A percentile compares a stretch with the other conserved stretches of the same genome.
phyloP scores from a whole-genome alignment of 2,113 vertebrate genomes.

The Poicephalus gulielmi region DNA sequence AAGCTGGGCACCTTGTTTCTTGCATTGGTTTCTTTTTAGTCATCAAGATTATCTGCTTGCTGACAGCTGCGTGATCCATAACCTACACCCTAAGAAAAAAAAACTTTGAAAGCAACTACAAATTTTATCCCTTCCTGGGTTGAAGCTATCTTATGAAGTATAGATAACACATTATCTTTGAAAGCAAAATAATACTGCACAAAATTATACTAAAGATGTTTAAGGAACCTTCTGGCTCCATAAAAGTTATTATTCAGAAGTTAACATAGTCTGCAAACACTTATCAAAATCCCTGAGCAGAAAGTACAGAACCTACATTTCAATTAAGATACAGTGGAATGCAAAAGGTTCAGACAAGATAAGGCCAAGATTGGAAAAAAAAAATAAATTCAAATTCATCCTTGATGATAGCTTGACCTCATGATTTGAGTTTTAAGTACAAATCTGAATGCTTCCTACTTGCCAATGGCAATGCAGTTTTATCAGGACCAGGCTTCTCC shows the following conservation, averaged over 20 bases:
- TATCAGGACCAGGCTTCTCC: neutral
- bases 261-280: slow-evolving; percentile 78
- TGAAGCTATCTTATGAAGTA: slow-evolving; percentile 72
- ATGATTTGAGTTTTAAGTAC: slow-evolving; percentile 26
- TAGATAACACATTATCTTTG: slow-evolving; percentile 79
- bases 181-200: slow-evolving; percentile 75
- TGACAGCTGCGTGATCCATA: slow-evolving; percentile 70
- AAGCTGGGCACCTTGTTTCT: slow-evolving; percentile 19
- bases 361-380: slow-evolving; percentile 55
- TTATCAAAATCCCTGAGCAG: slow-evolving; percentile 82
- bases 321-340: slow-evolving; percentile 77
- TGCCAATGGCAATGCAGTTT: neutral
- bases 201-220: slow-evolving; percentile 75
- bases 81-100: slow-evolving; percentile 56
- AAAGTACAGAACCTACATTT: slow-evolving; percentile 82
- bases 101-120: slow-evolving; percentile 47
- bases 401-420: slow-evolving; percentile 53
- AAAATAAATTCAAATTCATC: slow-evolving; percentile 60
- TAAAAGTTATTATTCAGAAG: slow-evolving; percentile 80
- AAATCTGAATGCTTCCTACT: slow-evolving; percentile 14
- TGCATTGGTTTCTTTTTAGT: slow-evolving; percentile 55
- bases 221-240: slow-evolving; percentile 66
- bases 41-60: slow-evolving; percentile 75
- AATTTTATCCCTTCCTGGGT: slow-evolving; percentile 66
- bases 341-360: slow-evolving; percentile 73